phyloP scores from a whole-genome alignment of 2,888 invertebrate genomes.

The Nyleta sp. region DNA sequence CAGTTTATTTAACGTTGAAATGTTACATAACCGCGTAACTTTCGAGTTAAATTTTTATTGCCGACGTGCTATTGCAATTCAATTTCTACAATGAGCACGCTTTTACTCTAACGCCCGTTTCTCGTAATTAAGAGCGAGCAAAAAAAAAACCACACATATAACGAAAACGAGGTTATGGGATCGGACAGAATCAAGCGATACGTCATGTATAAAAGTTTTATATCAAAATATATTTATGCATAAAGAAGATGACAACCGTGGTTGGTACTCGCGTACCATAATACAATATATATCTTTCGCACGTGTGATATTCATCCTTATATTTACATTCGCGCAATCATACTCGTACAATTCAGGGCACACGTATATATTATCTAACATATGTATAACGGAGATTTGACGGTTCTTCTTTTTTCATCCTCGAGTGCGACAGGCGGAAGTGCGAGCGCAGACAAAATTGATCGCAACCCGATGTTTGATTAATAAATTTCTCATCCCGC shows the following conservation, averaged over 20 bases:
- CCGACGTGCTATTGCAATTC: conserved; percentile 44
- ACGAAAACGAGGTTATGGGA: not conserved
- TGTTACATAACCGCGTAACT: conserved; percentile 56
- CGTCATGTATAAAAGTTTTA: conserved; percentile 72
- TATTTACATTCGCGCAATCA: conserved; percentile 58
- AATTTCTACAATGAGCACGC: conserved; percentile 38
- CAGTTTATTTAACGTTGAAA: conserved; percentile 49
- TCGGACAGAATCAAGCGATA: conserved; percentile 14
- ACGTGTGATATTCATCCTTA: conserved; percentile 54
- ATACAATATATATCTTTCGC: conserved; percentile 74
- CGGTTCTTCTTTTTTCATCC: not conserved
- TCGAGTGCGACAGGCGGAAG: conserved; percentile 26
- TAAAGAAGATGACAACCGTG: conserved; percentile 80
- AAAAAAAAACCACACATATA: not conserved
- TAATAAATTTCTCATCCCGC: conserved; percentile 44
- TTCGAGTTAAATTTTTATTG: conserved; percentile 62
- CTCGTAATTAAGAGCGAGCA: not conserved
- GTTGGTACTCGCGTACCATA: conserved; percentile 70
- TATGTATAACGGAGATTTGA: conserved; percentile 25
- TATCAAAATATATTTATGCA: conserved; percentile 83
- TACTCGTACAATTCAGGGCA: conserved; percentile 44
- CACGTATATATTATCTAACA: conserved; percentile 32
- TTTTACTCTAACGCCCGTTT: conserved; percentile 23
- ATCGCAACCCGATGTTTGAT: conserved; percentile 43
- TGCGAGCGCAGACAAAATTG: conserved; percentile 15